Evolutionary conservation across 1,140 invertebrate species (phyloP).

Genomic region (Macrocentrus cingulum): DNA sequence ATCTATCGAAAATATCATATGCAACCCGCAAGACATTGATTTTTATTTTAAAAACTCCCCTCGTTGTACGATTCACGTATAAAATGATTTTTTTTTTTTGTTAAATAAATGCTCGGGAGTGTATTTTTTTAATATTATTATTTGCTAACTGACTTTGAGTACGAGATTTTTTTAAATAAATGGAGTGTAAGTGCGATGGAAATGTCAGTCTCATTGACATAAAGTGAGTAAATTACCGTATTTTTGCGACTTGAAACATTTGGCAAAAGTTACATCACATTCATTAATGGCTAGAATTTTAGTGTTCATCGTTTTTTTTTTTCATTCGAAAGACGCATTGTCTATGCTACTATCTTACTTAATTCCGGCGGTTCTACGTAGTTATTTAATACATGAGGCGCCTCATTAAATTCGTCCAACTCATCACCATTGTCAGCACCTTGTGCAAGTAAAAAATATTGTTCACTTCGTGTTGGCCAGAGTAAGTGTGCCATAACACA

Average conservation of each 20-base stretch:
- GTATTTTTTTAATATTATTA: not conserved
- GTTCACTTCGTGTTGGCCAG: slow-evolving; percentile 88
- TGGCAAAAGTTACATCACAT: slow-evolving; percentile 50
- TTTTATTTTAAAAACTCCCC: too few relatives aligned
- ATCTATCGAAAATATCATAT: too few relatives aligned
- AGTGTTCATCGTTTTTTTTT: slow-evolving; percentile 11
- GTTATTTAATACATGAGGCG: slow-evolving; percentile 80
- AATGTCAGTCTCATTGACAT: slow-evolving; percentile 53
- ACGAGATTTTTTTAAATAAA: too few relatives aligned
- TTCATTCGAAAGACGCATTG: not conserved
- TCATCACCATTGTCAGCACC: slow-evolving; percentile 75
- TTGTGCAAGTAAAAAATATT: slow-evolving; percentile 82
- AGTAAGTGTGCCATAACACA: slow-evolving; percentile 91
- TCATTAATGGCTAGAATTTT: slow-evolving; percentile 24
- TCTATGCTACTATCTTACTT: slow-evolving; percentile 54
- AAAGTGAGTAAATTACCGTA: slow-evolving; percentile 37
- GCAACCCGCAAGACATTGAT: too few relatives aligned
- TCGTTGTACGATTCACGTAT: too few relatives aligned
- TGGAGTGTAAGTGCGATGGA: slow-evolving; percentile 38
- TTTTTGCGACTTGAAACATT: slow-evolving; percentile 39
- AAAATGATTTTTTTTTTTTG: too few relatives aligned
- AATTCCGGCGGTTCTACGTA: slow-evolving; percentile 58
- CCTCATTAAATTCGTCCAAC: slow-evolving; percentile 88
- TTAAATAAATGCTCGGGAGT: not conserved
- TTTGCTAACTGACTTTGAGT: too few relatives aligned